These are phyloP conservation scores for Strix uralensis DNA, from an alignment of 2,113 vertebrate species.

Conservation along the genomic window DNA sequence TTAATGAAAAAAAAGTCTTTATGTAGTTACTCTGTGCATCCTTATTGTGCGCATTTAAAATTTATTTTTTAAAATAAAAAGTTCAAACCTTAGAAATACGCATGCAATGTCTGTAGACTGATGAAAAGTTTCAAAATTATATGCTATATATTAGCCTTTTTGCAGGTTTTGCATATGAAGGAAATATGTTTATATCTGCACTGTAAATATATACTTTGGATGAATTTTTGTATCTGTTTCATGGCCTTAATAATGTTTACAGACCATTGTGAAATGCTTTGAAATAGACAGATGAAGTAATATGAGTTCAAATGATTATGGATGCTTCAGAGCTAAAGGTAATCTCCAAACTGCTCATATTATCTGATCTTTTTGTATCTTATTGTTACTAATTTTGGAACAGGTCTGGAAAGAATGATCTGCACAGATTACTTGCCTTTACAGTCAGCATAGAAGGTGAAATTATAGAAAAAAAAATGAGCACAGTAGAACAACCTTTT, in stretches of 20 bases:
- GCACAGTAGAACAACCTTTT: not conserved
- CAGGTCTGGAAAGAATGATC: not conserved
- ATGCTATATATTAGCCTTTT: not conserved
- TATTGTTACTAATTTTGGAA: not conserved
- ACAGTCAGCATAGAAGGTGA: not conserved
- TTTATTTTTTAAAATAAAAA: not conserved
- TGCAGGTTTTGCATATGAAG: not conserved
- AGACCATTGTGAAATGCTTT: not conserved
- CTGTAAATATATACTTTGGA: not conserved
- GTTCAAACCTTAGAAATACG: not conserved
- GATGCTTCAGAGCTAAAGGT: not conserved
- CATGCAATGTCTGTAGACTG: not conserved
- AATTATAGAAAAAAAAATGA: not conserved
- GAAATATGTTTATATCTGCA: not conserved
- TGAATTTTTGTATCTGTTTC: not conserved
- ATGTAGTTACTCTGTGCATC: not conserved
- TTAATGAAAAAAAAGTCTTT: not conserved
- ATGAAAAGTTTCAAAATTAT: not conserved
- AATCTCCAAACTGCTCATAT: not conserved
- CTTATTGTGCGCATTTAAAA: not conserved
- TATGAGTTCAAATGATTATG: not conserved
- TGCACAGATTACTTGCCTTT: not conserved
- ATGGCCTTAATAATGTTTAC: not conserved
- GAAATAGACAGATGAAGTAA: not conserved
- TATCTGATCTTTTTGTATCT: not conserved